phyloP scores from a whole-genome alignment of 2,113 vertebrate species.

The Rhizomys pruinosus region DNA sequence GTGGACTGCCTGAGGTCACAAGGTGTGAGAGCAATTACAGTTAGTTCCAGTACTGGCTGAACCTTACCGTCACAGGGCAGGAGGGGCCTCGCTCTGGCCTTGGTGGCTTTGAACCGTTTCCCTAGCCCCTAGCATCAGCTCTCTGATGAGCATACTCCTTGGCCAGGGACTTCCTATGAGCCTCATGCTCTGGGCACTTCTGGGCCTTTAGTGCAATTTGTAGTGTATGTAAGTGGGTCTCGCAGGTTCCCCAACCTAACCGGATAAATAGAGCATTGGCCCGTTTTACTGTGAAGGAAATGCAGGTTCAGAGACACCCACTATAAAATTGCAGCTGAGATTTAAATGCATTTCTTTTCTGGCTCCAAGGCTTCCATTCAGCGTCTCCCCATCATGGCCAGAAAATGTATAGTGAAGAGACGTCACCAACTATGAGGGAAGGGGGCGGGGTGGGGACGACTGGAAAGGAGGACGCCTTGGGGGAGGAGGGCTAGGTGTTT shows the following conservation, averaged over 20 bases:
- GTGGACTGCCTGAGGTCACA: not conserved
- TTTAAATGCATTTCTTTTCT: not conserved
- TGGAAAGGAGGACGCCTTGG: not conserved
- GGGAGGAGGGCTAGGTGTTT: not conserved
- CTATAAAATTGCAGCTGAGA: not conserved
- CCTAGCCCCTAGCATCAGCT: not conserved
- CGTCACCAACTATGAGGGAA: not conserved
- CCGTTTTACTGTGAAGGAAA: not conserved
- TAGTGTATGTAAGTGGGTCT: not conserved
- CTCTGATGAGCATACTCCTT: not conserved
- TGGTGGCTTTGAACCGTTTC: not conserved
- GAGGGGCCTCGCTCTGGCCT: not conserved
- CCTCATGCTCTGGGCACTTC: not conserved
- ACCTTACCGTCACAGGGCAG: not conserved
- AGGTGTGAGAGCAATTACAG: not conserved
- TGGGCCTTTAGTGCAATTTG: not conserved
- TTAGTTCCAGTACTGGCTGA: not conserved
- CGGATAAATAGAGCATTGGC: not conserved
- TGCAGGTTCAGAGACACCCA: not conserved
- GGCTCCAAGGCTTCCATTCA: not conserved
- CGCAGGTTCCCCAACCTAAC: not conserved
- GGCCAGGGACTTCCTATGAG: not conserved
- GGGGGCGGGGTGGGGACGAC: too few relatives aligned
- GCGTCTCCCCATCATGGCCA: not conserved
- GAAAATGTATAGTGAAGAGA: slow-evolving; percentile 11